A percentile compares a stretch with the other conserved stretches of the same genome.
These are phyloP conservation scores for Neelides folsomi DNA, from an alignment of 2,888 invertebrate species.

Conservation along the genomic window DNA sequence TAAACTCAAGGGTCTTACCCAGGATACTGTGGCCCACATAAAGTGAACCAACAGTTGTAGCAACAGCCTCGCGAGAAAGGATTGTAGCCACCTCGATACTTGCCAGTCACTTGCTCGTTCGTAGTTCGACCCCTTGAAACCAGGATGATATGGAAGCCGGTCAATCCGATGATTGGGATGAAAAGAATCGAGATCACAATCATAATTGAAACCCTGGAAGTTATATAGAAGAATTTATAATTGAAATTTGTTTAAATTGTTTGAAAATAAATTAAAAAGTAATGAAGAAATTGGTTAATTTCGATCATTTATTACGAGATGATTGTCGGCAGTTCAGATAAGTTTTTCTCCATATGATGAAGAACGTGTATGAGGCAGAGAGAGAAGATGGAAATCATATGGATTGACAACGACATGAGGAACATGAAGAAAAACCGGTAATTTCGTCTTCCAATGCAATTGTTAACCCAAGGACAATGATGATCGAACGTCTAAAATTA, in stretches of 20 bases:
- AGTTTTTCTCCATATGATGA: slow-evolving; percentile 57
- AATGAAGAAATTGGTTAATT: not conserved
- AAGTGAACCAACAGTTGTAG: slow-evolving; percentile 85
- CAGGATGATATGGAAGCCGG: slow-evolving; percentile 93
- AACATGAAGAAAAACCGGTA: slow-evolving; percentile 99
- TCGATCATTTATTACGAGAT: slow-evolving; percentile 36
- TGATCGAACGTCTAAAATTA: slow-evolving; percentile 91
- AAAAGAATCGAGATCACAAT: slow-evolving; percentile 78
- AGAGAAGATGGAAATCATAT: slow-evolving; percentile 94
- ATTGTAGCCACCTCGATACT: slow-evolving; percentile 96
- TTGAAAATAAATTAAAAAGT: not conserved
- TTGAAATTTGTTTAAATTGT: not conserved
- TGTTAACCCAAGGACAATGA: slow-evolving; percentile 97
- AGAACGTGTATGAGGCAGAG: slow-evolving; percentile 85
- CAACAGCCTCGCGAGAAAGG: slow-evolving; percentile 93
- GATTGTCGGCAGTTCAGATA: slow-evolving; percentile 67
- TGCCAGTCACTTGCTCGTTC: slow-evolving; percentile 99
- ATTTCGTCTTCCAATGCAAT: slow-evolving; percentile 91
- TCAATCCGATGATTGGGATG: slow-evolving; percentile 93
- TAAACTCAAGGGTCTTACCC: slow-evolving; percentile 51
- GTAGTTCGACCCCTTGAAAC: slow-evolving; percentile 94
- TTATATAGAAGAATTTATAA: not conserved
- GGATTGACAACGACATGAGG: slow-evolving; percentile 84
- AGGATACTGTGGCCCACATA: slow-evolving; percentile 95
- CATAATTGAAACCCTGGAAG: slow-evolving; percentile 69